Conservation (phyloP, 2,888 invertebrate species). For the Lamproptera curius region DNA sequence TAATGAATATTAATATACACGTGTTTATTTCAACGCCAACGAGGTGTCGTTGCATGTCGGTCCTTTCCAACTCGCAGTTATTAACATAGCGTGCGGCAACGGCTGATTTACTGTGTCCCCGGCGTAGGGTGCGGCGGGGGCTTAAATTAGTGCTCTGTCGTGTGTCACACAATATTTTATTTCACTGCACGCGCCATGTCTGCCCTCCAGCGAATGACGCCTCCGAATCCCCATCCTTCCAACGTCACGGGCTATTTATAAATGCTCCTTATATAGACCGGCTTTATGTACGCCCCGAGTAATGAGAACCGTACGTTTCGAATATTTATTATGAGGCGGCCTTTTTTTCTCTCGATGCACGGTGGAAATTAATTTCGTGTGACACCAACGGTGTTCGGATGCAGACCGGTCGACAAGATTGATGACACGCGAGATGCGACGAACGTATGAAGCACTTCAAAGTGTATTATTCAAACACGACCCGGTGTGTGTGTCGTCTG, state of each 20-base stretch:
- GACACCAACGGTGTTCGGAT: constrained; percentile 45
- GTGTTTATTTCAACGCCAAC: constrained; percentile 48
- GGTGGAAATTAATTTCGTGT: constrained; percentile 39
- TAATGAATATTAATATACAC: constrained; percentile 58
- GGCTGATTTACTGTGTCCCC: constrained; percentile 64
- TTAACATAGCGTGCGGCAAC: constrained; percentile 64
- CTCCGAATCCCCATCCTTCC: constrained; percentile 57
- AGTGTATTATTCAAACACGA: constrained; percentile 25
- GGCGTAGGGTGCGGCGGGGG: constrained; percentile 50
- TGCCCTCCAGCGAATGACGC: constrained; percentile 50
- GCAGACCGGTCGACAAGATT: constrained; percentile 59
- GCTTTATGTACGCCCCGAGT: constrained; percentile 24
- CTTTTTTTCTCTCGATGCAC: constrained; percentile 13
- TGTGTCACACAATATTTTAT: constrained; percentile 69
- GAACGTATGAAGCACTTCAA: constrained; percentile 53
- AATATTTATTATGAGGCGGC: constrained; percentile 21
- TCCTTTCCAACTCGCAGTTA: constrained; percentile 43
- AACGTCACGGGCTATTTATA: constrained; percentile 66
- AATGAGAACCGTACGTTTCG: constrained; percentile 17
- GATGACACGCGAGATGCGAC: constrained; percentile 49
- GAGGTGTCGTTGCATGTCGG: constrained; percentile 54
- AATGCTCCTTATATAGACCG: constrained; percentile 56
- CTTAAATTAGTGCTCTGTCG: constrained; percentile 69
- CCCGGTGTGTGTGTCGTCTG: constrained; percentile 38
- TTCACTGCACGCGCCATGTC: constrained; percentile 46